Percentiles rank a stretch among this genome's conserved stretches.
Evolutionary conservation across 2,113 vertebrate species (phyloP).

Genomic region (Poeciliopsis occidentalis): DNA sequence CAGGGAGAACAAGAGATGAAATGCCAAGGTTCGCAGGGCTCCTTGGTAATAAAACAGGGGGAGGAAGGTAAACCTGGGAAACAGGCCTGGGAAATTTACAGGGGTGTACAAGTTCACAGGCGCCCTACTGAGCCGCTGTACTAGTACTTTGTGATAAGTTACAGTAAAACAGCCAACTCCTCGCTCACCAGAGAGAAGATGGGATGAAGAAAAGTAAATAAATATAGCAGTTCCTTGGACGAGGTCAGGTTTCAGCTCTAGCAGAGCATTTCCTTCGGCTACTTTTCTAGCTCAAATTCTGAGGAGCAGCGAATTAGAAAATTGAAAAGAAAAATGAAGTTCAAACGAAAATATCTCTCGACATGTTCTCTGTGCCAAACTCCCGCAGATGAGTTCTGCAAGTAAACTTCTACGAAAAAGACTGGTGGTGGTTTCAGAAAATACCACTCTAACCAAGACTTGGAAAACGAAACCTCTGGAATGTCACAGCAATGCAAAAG

Average conservation of each 20-base stretch:
- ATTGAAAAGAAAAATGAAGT: background rate
- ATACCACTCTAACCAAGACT: slow-evolving; percentile 51
- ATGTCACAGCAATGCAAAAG: slow-evolving; percentile 51
- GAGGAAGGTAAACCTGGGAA: slow-evolving; percentile 66
- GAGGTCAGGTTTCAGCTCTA: slow-evolving; percentile 33
- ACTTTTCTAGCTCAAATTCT: slow-evolving; percentile 19
- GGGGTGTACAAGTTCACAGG: slow-evolving; percentile 56
- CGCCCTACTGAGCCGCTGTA: slow-evolving; percentile 50
- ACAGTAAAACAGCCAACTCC: slow-evolving; percentile 56
- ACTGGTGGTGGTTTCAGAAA: slow-evolving; percentile 28
- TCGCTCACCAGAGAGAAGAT: slow-evolving; percentile 54
- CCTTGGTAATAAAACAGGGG: slow-evolving; percentile 49
- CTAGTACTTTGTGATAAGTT: slow-evolving; percentile 58
- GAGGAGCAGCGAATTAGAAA: slow-evolving; percentile 14
- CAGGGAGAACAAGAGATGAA: slow-evolving; percentile 57
- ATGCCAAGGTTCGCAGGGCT: slow-evolving; percentile 64
- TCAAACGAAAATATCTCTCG: background rate
- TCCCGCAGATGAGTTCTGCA: slow-evolving; percentile 19
- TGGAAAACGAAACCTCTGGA: slow-evolving; percentile 51
- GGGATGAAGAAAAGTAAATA: slow-evolving; percentile 35
- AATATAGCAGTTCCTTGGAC: slow-evolving; percentile 18
- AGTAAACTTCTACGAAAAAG: slow-evolving; percentile 21
- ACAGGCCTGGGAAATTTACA: slow-evolving; percentile 74
- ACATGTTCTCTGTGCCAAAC: background rate
- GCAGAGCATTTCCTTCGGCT: slow-evolving; percentile 29